Evolutionary conservation across 2,797 vertebrate species (phyloP).

Genomic region (Hafferia zeledoni): DNA sequence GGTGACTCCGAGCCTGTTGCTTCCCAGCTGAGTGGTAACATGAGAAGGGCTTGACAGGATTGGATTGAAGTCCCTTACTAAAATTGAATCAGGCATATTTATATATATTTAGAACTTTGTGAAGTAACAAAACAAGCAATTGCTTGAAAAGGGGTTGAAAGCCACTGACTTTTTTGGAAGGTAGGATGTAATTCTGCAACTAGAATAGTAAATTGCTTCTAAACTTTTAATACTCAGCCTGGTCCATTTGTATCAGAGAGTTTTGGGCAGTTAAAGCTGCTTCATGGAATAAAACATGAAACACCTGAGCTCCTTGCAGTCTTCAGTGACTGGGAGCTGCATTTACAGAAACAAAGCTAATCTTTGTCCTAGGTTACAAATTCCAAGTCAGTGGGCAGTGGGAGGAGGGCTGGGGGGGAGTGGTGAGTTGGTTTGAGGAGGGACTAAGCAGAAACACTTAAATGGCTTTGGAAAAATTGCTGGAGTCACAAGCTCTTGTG

Average conservation of each 20-base stretch:
- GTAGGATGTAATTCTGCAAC: background rate
- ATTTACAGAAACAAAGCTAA: conserved; percentile 31
- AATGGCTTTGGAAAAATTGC: conserved; percentile 39
- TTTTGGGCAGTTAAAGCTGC: background rate
- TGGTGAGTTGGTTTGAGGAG: background rate
- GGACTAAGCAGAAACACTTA: conserved; percentile 5
- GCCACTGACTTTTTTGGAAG: background rate
- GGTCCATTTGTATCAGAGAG: background rate
- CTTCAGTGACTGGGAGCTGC: background rate
- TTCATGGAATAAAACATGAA: conserved; percentile 32
- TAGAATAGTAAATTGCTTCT: background rate
- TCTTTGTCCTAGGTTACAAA: conserved; percentile 45
- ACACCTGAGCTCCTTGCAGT: background rate
- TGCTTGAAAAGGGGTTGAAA: background rate
- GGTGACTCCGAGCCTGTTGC: background rate
- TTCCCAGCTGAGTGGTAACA: conserved; percentile 8
- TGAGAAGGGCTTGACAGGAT: background rate
- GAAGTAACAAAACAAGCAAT: background rate
- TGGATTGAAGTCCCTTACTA: background rate
- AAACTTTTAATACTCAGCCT: background rate
- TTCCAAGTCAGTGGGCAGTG: background rate
- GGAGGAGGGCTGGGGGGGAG: background rate
- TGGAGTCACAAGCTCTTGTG: conserved; percentile 18
- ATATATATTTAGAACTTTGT: background rate
- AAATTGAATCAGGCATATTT: background rate